Evolutionary conservation across 1,140 invertebrate genomes (phyloP).

Genomic region (Hypsibius dujardini): DNA sequence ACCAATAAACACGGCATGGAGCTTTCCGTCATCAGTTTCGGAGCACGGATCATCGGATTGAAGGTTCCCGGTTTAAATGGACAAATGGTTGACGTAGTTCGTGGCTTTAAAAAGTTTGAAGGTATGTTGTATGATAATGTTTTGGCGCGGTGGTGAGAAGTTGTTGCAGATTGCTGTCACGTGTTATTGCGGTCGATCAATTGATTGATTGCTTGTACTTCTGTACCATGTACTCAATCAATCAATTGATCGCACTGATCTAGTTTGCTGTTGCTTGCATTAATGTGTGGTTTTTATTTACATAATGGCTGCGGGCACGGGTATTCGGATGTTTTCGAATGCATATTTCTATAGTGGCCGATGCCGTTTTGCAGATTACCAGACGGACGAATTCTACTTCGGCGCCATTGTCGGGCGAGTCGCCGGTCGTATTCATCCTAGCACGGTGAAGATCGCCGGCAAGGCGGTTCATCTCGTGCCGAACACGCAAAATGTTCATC

Average conservation of each 20-base stretch:
- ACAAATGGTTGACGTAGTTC: constrained; percentile 46
- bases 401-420: constrained; percentile 71
- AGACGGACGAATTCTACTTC: constrained; percentile 43
- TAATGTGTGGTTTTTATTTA: no score
- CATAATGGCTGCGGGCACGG: no score
- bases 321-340: no score
- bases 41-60: constrained; percentile 57
- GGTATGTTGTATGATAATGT: constrained; percentile 31
- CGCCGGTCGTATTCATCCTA: constrained; percentile 60
- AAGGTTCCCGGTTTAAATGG: constrained; percentile 51
- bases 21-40: constrained; percentile 48
- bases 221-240: no score
- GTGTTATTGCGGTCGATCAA: no score
- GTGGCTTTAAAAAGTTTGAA: constrained; percentile 56
- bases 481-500: constrained; percentile 51
- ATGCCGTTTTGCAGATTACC: constrained; percentile 28
- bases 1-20: constrained; percentile 5
- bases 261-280: constrained; percentile 11
- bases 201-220: no score
- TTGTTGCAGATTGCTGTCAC: no score
- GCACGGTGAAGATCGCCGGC: constrained; percentile 48
- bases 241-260: no score
- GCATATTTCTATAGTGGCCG: constrained; percentile 5
- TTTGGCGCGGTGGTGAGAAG: no score
- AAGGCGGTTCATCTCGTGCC: constrained; percentile 47